Evolutionary conservation across 2,888 invertebrate species (phyloP).

Genomic region (Lochmaea capreae): DNA sequence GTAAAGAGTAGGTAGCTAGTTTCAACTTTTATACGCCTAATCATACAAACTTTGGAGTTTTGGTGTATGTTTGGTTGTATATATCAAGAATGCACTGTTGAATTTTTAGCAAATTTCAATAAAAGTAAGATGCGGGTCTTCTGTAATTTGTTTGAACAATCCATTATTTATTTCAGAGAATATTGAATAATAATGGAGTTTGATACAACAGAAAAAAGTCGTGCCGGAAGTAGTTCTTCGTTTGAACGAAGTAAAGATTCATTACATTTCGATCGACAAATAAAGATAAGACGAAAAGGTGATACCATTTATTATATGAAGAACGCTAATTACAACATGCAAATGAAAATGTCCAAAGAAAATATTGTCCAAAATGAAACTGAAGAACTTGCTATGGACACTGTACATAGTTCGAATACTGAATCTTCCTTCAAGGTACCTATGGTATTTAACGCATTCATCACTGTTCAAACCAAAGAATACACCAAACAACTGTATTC

Average conservation of each 20-base stretch:
- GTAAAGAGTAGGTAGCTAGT: no score
- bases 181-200: neutral
- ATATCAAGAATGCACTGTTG: no score
- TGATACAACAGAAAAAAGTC: neutral
- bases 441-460: neutral
- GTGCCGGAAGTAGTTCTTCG: neutral
- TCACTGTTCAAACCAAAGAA: no score
- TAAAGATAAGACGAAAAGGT: conserved; percentile 3
- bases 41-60: no score
- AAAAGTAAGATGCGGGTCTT: no score
- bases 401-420: neutral
- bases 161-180: neutral
- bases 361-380: neutral
- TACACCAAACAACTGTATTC: no score
- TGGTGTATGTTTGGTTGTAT: no score
- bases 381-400: neutral
- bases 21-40: no score
- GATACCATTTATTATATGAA: conserved; percentile 1
- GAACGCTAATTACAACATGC: neutral
- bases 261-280: neutral
- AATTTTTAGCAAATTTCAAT: no score
- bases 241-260: neutral
- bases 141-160: no score
- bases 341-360: neutral
- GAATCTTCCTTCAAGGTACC: conserved; percentile 12